These are phyloP conservation scores for Chironomus riparius DNA, from an alignment of 2,888 invertebrate genomes.

Conservation along the genomic window DNA sequence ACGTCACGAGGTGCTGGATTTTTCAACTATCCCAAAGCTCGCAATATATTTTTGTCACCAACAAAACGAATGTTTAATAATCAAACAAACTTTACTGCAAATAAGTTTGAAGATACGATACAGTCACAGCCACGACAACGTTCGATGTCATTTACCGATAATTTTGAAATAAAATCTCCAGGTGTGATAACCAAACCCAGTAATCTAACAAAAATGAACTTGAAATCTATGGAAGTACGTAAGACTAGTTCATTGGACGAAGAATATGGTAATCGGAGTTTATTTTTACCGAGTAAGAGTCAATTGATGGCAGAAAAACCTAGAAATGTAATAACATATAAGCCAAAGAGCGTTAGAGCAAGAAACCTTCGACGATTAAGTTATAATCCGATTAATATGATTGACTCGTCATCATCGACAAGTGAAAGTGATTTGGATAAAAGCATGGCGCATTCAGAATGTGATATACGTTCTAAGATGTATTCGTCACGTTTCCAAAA, in stretches of 20 bases:
- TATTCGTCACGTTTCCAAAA: conserved; percentile 30
- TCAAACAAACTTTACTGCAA: conserved; percentile 28
- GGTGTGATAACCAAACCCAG: background rate
- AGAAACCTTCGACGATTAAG: conserved; percentile 48
- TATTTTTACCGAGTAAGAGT: background rate
- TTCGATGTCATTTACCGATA: conserved; percentile 47
- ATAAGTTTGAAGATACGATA: background rate
- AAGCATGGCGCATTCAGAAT: conserved; percentile 48
- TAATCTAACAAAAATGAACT: background rate
- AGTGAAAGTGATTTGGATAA: conserved; percentile 43
- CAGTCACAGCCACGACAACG: conserved; percentile 37
- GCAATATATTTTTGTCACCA: conserved; percentile 9
- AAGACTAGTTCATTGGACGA: conserved; percentile 22
- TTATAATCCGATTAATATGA: conserved; percentile 49
- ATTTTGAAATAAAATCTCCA: conserved; percentile 39
- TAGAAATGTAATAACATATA: conserved; percentile 33
- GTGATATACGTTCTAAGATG: conserved; percentile 44
- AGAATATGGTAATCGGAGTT: background rate
- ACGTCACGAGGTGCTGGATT: background rate
- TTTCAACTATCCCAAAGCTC: conserved; percentile 11
- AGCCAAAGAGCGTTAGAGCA: conserved; percentile 46
- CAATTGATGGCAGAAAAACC: conserved; percentile 28
- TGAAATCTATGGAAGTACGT: background rate
- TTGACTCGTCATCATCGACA: conserved; percentile 47
- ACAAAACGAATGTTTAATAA: conserved; percentile 33